phyloP scores from a whole-genome alignment of 2,888 invertebrate genomes.

The Callinectes sapidus region DNA sequence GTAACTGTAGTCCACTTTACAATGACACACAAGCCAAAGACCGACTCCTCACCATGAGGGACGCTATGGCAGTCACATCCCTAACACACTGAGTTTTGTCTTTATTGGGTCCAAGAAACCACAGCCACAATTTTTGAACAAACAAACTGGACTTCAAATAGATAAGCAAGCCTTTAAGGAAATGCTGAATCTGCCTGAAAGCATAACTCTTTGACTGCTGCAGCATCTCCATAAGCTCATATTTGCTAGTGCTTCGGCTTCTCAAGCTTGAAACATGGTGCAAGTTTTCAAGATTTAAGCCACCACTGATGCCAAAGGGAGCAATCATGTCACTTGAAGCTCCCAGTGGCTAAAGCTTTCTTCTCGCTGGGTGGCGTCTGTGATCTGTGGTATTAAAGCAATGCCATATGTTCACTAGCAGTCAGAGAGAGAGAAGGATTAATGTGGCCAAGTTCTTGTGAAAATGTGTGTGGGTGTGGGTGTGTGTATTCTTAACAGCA shows the following conservation, averaged over 20 bases:
- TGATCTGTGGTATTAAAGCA: neutral
- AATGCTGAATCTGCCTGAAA: neutral
- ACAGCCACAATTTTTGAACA: neutral
- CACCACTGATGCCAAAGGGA: neutral
- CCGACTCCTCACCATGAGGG: neutral
- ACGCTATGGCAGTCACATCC: neutral
- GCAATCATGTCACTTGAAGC: neutral
- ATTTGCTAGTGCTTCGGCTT: neutral
- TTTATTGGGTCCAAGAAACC: neutral
- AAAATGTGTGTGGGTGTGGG: neutral
- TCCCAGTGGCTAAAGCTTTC: neutral
- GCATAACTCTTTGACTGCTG: neutral
- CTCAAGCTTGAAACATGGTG: neutral
- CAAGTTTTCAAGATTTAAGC: neutral
- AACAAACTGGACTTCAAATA: neutral
- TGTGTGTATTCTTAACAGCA: neutral
- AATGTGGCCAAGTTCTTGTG: neutral
- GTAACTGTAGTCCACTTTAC: neutral
- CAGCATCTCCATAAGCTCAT: neutral
- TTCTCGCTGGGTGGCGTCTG: neutral
- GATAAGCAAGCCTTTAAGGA: neutral
- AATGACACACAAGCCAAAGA: neutral
- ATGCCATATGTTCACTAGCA: neutral
- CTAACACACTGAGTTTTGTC: neutral
- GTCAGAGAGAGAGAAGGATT: neutral